Percentiles rank a stretch among this genome's conserved stretches.
Evolutionary conservation across 2,797 vertebrate genomes (phyloP).

Genomic region (Phataginus tetradactyla): DNA sequence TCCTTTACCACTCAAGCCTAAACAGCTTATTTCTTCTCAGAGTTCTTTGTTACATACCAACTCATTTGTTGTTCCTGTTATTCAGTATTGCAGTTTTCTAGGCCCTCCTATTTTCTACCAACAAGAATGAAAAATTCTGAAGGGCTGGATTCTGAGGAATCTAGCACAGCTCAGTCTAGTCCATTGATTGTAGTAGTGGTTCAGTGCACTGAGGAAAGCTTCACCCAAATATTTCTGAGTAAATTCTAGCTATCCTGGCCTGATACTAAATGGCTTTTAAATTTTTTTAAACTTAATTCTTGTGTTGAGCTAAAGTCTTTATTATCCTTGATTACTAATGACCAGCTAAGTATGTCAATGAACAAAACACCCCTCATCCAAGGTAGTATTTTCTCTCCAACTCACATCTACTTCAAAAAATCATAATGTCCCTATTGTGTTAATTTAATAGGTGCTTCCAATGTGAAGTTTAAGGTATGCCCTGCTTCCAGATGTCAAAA

Average conservation of each 20-base stretch:
- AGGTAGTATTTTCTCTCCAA: not conserved
- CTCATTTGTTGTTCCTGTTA: not conserved
- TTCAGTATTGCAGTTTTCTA: not conserved
- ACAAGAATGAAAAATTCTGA: not conserved
- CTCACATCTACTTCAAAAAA: not conserved
- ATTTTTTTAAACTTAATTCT: not conserved
- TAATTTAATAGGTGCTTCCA: not conserved
- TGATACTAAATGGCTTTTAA: not conserved
- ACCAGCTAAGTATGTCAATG: not conserved
- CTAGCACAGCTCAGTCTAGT: not conserved
- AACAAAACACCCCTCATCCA: not conserved
- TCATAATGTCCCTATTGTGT: not conserved
- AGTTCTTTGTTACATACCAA: not conserved
- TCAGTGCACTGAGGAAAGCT: not conserved
- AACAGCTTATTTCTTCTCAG: not conserved
- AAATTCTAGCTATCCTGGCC: not conserved
- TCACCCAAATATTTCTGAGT: not conserved
- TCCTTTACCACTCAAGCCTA: not conserved
- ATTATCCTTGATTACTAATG: not conserved
- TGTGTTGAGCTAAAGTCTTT: not conserved
- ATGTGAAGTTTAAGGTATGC: not conserved
- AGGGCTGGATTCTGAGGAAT: not conserved
- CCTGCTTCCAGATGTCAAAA: conserved; percentile 20
- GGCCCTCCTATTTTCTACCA: not conserved
- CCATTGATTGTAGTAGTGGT: not conserved